Percentiles rank a stretch among this genome's conserved stretches.
Evolutionary conservation across 2,888 invertebrate species (phyloP).

Genomic region (Dynastes grantii): DNA sequence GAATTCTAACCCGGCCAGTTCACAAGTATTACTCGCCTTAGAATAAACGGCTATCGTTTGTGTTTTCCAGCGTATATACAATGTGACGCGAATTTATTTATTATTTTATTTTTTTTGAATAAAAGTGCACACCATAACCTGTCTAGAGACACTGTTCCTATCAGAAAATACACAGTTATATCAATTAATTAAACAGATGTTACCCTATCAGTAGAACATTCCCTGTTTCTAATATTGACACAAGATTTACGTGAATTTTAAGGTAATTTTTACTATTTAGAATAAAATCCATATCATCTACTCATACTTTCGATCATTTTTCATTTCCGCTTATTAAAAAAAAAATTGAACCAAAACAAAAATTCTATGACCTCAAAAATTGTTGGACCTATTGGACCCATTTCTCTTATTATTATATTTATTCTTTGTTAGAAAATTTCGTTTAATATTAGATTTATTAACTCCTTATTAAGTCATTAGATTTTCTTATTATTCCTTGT

Average conservation of each 20-base stretch:
- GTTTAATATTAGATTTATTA: neutral
- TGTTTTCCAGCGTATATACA: constrained; percentile 54
- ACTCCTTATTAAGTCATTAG: neutral
- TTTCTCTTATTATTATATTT: neutral
- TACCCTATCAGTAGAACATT: constrained; percentile 24
- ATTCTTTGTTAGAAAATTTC: too few species aligned
- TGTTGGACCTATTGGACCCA: too few species aligned
- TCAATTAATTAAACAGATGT: constrained; percentile 32
- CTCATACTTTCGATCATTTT: neutral
- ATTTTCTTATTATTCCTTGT: neutral
- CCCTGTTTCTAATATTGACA: constrained; percentile 33
- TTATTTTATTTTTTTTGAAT: constrained; percentile 36
- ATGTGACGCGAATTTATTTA: constrained; percentile 54
- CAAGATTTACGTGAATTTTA: constrained; percentile 15
- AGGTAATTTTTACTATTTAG: constrained; percentile 26
- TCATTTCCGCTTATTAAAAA: neutral
- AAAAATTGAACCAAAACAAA: constrained; percentile 1
- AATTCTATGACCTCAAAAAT: neutral
- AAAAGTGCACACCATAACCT: constrained; percentile 32
- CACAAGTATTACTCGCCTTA: constrained; percentile 58
- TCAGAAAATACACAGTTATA: neutral
- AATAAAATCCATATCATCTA: neutral
- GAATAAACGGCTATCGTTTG: constrained; percentile 52
- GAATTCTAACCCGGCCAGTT: constrained; percentile 62
- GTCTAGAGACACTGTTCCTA: constrained; percentile 20